These are phyloP conservation scores for Marronus borbonicus DNA, from an alignment of 2,888 invertebrate species.

Conservation along the genomic window DNA sequence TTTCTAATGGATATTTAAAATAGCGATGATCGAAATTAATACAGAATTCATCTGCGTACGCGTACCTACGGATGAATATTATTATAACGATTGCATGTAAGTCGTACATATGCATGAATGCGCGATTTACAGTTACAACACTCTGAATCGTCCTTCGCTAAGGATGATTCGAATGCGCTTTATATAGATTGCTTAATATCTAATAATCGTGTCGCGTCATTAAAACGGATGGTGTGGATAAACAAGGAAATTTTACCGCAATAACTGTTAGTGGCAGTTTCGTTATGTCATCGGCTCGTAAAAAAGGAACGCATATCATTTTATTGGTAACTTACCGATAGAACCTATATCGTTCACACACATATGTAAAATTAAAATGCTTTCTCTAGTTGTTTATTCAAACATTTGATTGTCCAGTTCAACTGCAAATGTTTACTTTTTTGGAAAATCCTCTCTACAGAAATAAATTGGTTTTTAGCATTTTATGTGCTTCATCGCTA, in stretches of 20 bases:
- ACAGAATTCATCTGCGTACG: background rate
- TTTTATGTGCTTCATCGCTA: too few relatives aligned
- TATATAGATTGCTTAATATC: conserved; percentile 3
- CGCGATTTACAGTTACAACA: conserved; percentile 32
- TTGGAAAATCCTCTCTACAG: too few relatives aligned
- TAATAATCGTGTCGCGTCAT: conserved; percentile 5
- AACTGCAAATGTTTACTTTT: too few relatives aligned
- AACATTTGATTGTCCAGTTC: background rate
- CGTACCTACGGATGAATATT: background rate
- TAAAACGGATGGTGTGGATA: conserved; percentile 27
- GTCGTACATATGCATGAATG: background rate
- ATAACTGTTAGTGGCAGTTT: conserved; percentile 31
- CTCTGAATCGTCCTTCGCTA: conserved; percentile 29
- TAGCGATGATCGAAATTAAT: conserved; percentile 25
- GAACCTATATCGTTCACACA: too few relatives aligned
- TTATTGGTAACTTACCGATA: too few relatives aligned
- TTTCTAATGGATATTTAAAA: conserved; percentile 24
- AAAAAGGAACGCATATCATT: background rate
- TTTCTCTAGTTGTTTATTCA: conserved; percentile 7
- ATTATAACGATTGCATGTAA: background rate
- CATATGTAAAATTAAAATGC: background rate
- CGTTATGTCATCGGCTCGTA: conserved; percentile 20
- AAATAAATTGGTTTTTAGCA: too few relatives aligned
- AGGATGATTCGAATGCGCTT: conserved; percentile 28
- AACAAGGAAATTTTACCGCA: conserved; percentile 39